Conservation (phyloP, 2,888 invertebrate genomes). For the Sminthurides aquaticus region DNA sequence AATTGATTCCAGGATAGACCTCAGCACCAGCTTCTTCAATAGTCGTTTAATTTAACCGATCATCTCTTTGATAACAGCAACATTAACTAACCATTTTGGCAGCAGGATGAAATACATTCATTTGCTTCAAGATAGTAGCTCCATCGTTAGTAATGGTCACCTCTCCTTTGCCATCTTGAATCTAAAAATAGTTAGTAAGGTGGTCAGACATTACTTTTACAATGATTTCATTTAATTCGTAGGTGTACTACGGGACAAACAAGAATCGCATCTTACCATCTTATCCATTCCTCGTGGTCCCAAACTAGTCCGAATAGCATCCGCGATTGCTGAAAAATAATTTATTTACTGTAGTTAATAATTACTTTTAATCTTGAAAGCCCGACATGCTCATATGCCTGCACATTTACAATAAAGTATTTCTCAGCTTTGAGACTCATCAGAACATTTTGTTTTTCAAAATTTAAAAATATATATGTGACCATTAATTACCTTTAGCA, state of each 20-base stretch:
- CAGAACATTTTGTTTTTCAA: neutral
- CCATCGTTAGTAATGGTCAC: conserved; percentile 99
- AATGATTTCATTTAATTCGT: neutral
- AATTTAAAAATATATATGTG: neutral
- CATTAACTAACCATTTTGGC: conserved; percentile 99
- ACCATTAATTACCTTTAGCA: conserved; percentile 92
- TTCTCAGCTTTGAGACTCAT: too few species aligned
- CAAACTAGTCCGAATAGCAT: conserved; percentile 96
- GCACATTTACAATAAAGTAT: too few species aligned
- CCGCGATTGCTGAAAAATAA: conserved; percentile 81
- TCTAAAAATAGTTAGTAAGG: conserved; percentile 56
- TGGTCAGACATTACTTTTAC: neutral
- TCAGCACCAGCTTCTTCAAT: too few species aligned
- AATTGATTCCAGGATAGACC: neutral
- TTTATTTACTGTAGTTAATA: too few species aligned
- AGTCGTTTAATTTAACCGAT: too few species aligned
- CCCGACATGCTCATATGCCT: neutral
- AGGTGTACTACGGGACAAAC: too few species aligned
- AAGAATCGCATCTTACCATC: conserved; percentile 67
- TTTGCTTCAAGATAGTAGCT: conserved; percentile 97
- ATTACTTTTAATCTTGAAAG: neutral
- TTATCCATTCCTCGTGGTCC: conserved; percentile 99
- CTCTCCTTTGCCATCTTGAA: conserved; percentile 92
- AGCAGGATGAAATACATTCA: conserved; percentile 96
- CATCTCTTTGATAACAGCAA: conserved; percentile 48